A percentile compares a stretch with the other conserved stretches of the same genome.
Evolutionary conservation across 2,888 invertebrate genomes (phyloP).

Genomic region (Drosophila cracens): DNA sequence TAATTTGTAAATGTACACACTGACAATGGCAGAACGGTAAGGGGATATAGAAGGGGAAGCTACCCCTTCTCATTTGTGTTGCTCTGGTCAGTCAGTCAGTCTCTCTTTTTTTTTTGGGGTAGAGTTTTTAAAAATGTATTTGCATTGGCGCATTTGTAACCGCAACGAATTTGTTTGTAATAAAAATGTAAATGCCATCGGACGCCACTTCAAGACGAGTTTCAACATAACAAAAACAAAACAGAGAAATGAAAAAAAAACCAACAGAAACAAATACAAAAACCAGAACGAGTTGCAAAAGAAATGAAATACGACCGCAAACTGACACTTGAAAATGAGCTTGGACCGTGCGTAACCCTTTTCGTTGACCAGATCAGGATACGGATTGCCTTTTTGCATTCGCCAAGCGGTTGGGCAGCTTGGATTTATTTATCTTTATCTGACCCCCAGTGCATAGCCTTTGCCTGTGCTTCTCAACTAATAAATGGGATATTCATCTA

Average conservation of each 20-base stretch:
- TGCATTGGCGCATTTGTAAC: slow-evolving; percentile 77
- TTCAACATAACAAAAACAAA: slow-evolving; percentile 25
- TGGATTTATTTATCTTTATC: slow-evolving; percentile 22
- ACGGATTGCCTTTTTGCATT: slow-evolving; percentile 36
- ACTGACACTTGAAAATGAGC: slow-evolving; percentile 66
- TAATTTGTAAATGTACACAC: slow-evolving; percentile 77
- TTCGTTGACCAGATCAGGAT: slow-evolving; percentile 47
- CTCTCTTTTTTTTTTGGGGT: slow-evolving; percentile 7
- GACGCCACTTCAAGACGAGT: slow-evolving; percentile 72
- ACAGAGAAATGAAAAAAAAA: not conserved
- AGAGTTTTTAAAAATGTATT: slow-evolving; percentile 65
- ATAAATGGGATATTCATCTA: slow-evolving; percentile 56
- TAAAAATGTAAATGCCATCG: slow-evolving; percentile 78
- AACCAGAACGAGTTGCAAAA: slow-evolving; percentile 51
- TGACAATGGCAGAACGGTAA: slow-evolving; percentile 26
- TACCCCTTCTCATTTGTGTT: slow-evolving; percentile 29
- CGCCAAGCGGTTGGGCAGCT: slow-evolving; percentile 70
- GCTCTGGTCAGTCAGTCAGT: slow-evolving; percentile 36
- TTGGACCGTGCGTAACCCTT: slow-evolving; percentile 62
- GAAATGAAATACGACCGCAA: slow-evolving; percentile 78
- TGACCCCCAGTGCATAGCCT: slow-evolving; percentile 13
- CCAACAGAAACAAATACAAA: slow-evolving; percentile 16
- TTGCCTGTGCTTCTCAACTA: slow-evolving; percentile 16
- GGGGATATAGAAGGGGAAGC: slow-evolving; percentile 13
- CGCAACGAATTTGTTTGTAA: slow-evolving; percentile 80